Percentiles rank a stretch among this genome's conserved stretches.
These are phyloP conservation scores for Pogonophryne albipinna DNA, from an alignment of 2,797 vertebrate species.

Conservation along the genomic window DNA sequence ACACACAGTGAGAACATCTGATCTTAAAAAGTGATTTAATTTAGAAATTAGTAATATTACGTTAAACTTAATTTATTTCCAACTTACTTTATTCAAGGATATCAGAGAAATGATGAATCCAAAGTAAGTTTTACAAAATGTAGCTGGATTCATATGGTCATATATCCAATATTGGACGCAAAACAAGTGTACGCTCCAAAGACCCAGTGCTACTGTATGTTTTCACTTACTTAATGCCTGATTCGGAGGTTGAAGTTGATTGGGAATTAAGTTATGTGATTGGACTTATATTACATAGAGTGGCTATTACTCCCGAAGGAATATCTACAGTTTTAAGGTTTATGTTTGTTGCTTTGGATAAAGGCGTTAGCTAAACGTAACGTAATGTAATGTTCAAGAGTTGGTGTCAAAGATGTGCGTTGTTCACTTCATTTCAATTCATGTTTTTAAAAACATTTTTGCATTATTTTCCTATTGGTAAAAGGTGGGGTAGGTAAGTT, in stretches of 20 bases:
- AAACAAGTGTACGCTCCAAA: not conserved
- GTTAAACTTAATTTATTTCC: not conserved
- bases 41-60: not conserved
- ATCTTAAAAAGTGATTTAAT: no score
- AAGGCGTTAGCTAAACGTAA: no score
- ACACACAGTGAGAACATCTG: not conserved
- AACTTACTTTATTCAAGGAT: not conserved
- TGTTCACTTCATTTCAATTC: no score
- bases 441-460: no score
- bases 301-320: not conserved
- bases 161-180: not conserved
- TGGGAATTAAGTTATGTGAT: not conserved
- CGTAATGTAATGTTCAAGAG: not conserved
- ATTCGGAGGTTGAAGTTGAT: not conserved
- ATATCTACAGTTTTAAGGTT: no score
- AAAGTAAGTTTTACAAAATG: not conserved
- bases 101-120: not conserved
- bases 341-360: no score
- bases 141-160: not conserved
- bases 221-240: not conserved
- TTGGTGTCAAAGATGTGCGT: not conserved
- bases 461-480: no score
- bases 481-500: no score
- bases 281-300: not conserved
- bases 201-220: not conserved